A percentile compares a stretch with the other conserved stretches of the same genome.
Conservation (phyloP, 2,113 vertebrate genomes). For the Drymodes brunneopygia region DNA sequence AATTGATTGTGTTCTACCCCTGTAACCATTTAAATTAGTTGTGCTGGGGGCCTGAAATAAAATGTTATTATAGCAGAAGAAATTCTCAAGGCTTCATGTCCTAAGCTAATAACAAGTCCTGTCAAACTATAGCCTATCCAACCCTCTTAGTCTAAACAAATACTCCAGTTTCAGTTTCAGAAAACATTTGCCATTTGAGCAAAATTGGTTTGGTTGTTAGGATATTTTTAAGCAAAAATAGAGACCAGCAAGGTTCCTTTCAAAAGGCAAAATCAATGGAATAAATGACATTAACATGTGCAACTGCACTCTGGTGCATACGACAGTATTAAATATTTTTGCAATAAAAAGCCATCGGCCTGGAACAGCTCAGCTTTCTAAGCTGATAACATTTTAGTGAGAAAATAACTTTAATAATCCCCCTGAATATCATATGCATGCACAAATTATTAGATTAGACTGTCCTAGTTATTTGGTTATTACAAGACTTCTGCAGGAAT, state of each 20-base stretch:
- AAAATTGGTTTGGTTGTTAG: background rate
- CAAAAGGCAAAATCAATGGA: background rate
- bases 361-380: conserved; percentile 8
- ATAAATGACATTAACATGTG: background rate
- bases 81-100: background rate
- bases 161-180: background rate
- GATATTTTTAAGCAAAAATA: background rate
- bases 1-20: background rate
- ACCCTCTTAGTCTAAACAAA: background rate
- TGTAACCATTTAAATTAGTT: background rate
- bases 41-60: background rate
- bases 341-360: background rate
- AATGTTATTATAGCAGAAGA: background rate
- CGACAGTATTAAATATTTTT: background rate
- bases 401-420: conserved; percentile 62
- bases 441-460: conserved; percentile 57
- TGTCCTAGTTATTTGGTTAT: conserved; percentile 54
- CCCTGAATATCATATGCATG: conserved; percentile 33
- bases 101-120: background rate
- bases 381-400: conserved; percentile 51
- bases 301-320: background rate
- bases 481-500: conserved; percentile 49
- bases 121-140: background rate
- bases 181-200: background rate
- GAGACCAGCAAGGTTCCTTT: background rate